Evolutionary conservation across 2,888 invertebrate genomes (phyloP).

Genomic region (Rotaria socialis): DNA sequence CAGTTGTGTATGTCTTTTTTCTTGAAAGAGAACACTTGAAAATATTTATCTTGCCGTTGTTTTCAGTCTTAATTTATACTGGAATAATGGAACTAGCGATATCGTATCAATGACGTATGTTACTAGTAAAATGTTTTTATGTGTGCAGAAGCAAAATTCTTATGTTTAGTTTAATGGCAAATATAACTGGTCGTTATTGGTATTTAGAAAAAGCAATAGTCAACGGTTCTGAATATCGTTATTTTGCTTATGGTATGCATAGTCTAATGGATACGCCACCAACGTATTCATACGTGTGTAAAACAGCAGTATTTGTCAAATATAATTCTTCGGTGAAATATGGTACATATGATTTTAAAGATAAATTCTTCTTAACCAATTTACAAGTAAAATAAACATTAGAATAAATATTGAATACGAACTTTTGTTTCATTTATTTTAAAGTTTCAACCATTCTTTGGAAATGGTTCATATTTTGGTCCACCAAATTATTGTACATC

Average conservation of each 20-base stretch:
- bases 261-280: constrained; percentile 42
- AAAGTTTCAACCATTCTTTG: constrained; percentile 39
- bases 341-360: constrained; percentile 34
- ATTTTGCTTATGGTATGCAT: constrained; percentile 27
- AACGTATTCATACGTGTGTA: constrained; percentile 43
- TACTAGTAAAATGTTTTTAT: not conserved
- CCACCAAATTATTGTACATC: constrained; percentile 81
- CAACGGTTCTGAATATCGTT: not conserved
- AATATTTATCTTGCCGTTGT: not conserved
- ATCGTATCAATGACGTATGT: not conserved
- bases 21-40: not conserved
- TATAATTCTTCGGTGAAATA: constrained; percentile 5
- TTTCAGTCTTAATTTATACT: not conserved
- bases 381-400: constrained; percentile 15
- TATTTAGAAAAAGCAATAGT: not conserved
- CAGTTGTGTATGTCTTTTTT: not conserved
- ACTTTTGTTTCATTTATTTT: not conserved
- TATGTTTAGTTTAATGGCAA: not conserved
- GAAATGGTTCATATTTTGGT: constrained; percentile 62
- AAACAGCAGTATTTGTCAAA: constrained; percentile 37
- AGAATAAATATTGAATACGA: not conserved
- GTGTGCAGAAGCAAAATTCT: not conserved
- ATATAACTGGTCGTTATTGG: constrained; percentile 6
- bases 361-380: constrained; percentile 36
- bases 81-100: not conserved